A percentile compares a stretch with the other conserved stretches of the same genome.
These are phyloP conservation scores for Metopia argyrocephala DNA, from an alignment of 2,888 invertebrate genomes.

Conservation along the genomic window DNA sequence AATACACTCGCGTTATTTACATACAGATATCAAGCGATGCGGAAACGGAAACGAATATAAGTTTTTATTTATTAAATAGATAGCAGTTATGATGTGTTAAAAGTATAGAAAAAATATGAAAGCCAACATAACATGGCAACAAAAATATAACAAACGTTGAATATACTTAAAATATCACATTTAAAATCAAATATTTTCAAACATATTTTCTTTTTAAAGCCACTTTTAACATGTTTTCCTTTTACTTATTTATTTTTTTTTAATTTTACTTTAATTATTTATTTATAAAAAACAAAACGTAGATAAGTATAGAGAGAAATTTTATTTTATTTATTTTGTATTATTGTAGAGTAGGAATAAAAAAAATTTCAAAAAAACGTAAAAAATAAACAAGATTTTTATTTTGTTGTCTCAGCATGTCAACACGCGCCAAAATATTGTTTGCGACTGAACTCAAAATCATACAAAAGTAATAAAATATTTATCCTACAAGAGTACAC, in stretches of 20 bases:
- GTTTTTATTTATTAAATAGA: background rate
- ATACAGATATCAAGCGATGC: background rate
- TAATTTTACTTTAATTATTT: background rate
- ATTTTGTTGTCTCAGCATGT: conserved; percentile 70
- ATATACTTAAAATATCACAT: background rate
- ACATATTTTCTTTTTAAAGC: background rate
- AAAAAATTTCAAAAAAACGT: conserved; percentile 53
- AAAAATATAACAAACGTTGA: background rate
- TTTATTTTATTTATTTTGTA: conserved; percentile 7
- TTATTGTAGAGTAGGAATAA: conserved; percentile 10
- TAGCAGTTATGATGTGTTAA: background rate
- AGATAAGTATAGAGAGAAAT: conserved; percentile 26
- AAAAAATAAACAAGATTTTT: conserved; percentile 73
- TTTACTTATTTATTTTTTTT: background rate
- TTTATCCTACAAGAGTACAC: conserved; percentile 18
- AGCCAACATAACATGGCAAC: background rate
- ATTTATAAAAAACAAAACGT: conserved; percentile 1
- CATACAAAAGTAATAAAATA: conserved; percentile 36
- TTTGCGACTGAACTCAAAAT: conserved; percentile 74
- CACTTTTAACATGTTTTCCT: background rate
- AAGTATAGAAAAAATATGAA: background rate
- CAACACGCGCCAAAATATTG: conserved; percentile 78
- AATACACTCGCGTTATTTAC: conserved; percentile 5
- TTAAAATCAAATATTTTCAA: background rate
- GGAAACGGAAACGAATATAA: background rate